Base-by-base conservation (phyloP, 1,140 invertebrate genomes). In the Cydia strobilella region DNA sequence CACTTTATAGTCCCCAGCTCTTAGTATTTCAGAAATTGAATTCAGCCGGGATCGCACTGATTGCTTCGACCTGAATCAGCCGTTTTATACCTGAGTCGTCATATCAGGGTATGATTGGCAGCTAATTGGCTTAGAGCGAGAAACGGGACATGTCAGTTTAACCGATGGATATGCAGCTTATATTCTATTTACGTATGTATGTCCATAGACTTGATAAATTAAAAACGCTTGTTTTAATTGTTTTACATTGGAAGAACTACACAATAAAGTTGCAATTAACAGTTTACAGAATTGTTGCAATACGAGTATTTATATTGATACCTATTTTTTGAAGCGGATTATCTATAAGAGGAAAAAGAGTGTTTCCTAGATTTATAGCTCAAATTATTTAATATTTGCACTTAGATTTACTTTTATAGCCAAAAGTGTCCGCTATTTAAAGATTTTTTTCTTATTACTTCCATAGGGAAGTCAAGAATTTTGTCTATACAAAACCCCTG, bases 21-120 rank as follows among this genome's bases (percentile, higher is more conserved):
- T 77, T 80, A 79, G 79, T 72, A 65, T 65, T 76, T 72, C 48
- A 75, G 75, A 81, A 82, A 85, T 85, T 84, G 80, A 84, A 85
- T 83, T 83, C 76, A 75, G 74, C 74, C 75, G 77, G 63, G 78
- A 78, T 78, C 74, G 78, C 79, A 54, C 77, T 85, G 85, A 86
- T 85, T 85, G 80, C 80, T 83, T 73, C 72, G 72, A 72, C 48
- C 78, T 82, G 80, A 83, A 79, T 80, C 83, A 82, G 81, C 75
- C 79, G 35, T 72, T 76, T 69, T 35, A 45, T 62, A 74, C n/a
- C 79, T 77, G 80, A 82, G 75, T 79, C 75, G 76, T 77, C 73
- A 74, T 77, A 74, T 79, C 71, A 72, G 20, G 69, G 72, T 39
- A 69, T 69, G 65, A 69, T 69, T 69, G 65, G 65, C 65, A 69